A percentile compares a stretch with the other conserved stretches of the same genome.
These are phyloP conservation scores for Amphiduros pacificus DNA, from an alignment of 2,888 invertebrate species.

Conservation along the genomic window DNA sequence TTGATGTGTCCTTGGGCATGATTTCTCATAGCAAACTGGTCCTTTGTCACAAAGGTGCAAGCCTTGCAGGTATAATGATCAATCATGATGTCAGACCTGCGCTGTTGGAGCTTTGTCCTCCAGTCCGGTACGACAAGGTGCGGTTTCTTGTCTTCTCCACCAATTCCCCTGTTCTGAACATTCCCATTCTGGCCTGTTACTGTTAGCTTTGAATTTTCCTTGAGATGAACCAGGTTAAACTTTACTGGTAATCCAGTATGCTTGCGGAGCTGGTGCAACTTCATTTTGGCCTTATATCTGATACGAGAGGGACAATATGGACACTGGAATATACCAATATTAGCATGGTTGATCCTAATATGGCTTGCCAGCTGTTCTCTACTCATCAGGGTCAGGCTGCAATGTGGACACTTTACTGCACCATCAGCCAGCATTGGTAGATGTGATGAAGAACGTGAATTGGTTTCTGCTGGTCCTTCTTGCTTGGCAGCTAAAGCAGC, in stretches of 20 bases:
- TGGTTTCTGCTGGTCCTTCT: too few relatives aligned
- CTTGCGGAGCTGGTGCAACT: slow-evolving; percentile 1
- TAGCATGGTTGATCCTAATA: background rate
- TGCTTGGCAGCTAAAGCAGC: background rate
- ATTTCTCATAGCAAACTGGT: slow-evolving; percentile 21
- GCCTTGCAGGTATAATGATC: slow-evolving; percentile 24
- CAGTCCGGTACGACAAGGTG: background rate
- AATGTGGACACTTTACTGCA: background rate
- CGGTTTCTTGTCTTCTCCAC: background rate
- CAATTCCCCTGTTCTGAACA: background rate
- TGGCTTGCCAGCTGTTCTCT: background rate
- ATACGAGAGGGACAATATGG: background rate
- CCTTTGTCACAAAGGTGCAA: slow-evolving; percentile 15
- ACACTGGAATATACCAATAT: background rate
- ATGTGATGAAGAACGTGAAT: too few relatives aligned
- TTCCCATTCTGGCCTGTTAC: background rate
- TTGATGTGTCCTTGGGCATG: slow-evolving; percentile 29
- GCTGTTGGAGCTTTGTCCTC: background rate
- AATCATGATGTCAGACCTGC: too few relatives aligned
- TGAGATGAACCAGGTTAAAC: background rate
- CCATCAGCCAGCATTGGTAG: background rate
- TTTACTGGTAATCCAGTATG: background rate
- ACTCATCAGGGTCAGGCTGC: background rate
- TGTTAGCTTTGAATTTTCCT: background rate
- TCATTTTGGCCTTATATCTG: background rate